Percentiles rank a stretch among this genome's conserved stretches.
These are phyloP conservation scores for Megalonaias nervosa DNA, from an alignment of 1,140 invertebrate species.

Conservation along the genomic window DNA sequence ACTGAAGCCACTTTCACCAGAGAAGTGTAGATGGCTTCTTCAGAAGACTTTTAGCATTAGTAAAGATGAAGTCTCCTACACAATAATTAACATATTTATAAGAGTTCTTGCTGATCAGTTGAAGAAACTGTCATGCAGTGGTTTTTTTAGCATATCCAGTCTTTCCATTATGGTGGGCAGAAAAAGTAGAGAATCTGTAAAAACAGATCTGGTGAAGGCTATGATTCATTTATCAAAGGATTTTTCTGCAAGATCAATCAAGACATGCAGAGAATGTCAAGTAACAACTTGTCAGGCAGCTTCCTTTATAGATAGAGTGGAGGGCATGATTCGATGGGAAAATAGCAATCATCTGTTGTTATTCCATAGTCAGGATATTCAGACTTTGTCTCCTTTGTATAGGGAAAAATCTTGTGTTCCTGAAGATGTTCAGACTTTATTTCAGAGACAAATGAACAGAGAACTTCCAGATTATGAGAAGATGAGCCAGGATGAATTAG, in stretches of 20 bases:
- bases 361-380: constrained; percentile 49
- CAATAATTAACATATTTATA: constrained; percentile 36
- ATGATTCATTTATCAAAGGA: constrained; percentile 40
- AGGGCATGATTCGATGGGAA: constrained; percentile 51
- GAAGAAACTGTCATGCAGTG: constrained; percentile 49
- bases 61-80: constrained; percentile 31
- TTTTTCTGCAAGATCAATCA: constrained; percentile 46
- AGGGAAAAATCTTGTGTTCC: constrained; percentile 36
- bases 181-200: constrained; percentile 8
- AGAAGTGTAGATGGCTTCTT: constrained; percentile 31
- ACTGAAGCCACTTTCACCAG: constrained; percentile 15
- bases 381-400: constrained; percentile 48
- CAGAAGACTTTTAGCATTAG: constrained; percentile 18
- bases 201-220: constrained; percentile 36
- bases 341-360: constrained; percentile 51
- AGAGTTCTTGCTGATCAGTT: constrained; percentile 49
- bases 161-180: constrained; percentile 33
- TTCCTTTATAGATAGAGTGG: background rate
- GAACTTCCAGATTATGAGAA: constrained; percentile 27
- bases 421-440: constrained; percentile 30
- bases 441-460: constrained; percentile 48
- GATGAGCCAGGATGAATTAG: constrained; percentile 28
- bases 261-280: constrained; percentile 38
- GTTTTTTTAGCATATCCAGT: constrained; percentile 39
- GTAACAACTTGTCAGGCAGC: background rate